Evolutionary conservation across 2,888 invertebrate species (phyloP), one percentile per base, ranked within the genome.

Genomic region (Drosophila merina): DNA sequence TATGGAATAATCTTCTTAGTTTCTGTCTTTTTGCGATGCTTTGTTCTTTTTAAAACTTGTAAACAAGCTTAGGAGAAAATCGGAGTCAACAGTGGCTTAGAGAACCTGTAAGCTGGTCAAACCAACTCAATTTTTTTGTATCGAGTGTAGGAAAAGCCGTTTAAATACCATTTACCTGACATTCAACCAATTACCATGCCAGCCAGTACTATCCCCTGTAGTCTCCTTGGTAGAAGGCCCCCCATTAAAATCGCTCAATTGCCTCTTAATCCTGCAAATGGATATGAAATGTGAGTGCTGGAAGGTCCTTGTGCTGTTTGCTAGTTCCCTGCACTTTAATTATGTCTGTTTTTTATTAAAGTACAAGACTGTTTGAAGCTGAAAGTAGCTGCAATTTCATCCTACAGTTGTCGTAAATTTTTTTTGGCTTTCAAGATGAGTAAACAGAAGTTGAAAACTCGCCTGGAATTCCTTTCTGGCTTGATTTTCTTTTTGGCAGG

Each of bases 401-500:
- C 14, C 54, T 1, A 36, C 7, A 55, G 8, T 33, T 42, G 52
- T 71, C 51, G 47, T 71, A 42, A 60, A 62, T 12, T 67, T 57
- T 57, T 64, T 51, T 64, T 45, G 40, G 60, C 33, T 57, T 71
- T 71, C 70, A 52, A 44, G 55, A 50, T 71, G 60, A 72, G 63
- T 71, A 72, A 40, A 60, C 70, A 71, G 45, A 50, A 55, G 71
- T 51, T 56, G 42, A 42, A 57, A 47, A 70, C 63, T 55, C 48
- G 45, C 47, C 60, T 7, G 40, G 42, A 31, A 47, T 66, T 45
- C 42, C 8, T 20, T 47, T 47, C 14, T 33, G 1, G 20, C 36
- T 58, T 20, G 25, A 9, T 48, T 10, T 28, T 25, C 20, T 42
- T 44, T 25, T 44, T 28, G 5, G 36, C 2, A 20, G 36, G 12